Base-by-base conservation (phyloP, 1,140 invertebrate genomes). In the Pseudomyrmex gracilis region DNA sequence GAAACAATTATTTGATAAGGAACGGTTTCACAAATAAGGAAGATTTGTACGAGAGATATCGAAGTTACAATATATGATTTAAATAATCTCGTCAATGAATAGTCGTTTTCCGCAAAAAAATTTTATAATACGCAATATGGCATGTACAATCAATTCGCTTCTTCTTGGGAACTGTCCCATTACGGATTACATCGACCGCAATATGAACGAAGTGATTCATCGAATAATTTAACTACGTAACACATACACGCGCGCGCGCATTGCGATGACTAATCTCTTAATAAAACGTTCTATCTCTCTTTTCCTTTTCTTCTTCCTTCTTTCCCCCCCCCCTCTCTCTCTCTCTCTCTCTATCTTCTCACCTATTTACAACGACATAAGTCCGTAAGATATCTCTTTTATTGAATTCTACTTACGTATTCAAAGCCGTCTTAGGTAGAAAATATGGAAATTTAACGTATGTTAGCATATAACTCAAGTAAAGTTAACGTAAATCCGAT, bases 231-330 rank as follows among this genome's bases (percentile, higher is more conserved):
- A 71, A 80, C 64, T 24, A 34, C 67, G 34, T 34, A 34, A 34
- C 34, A 5, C 24, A 58, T 10, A 55, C 4, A 24, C n/a, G 51
- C 34, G n/a, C 20, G 43, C 17, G 20, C 15, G 13, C 22, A 68
- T 13, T 1, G 49, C 53, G 66, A 80, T 80, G 76, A 80, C 76
- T 80, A 80, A 80, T 71, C 76, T 80, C 53, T 71, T 80, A 80
- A 71, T 68, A 60, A 47, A 80, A n/a, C 7, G 43, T 60, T 34
- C 34, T 47, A 60, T 80, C 66, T 60, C 34, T 34, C 34, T 34
- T 34, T 34, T 34, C 4, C 34, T 34, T 34, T 34, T 34, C n/a
- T n/a, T 34, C 34, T 34, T 34, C 34, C 7, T 34, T 34, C 34
- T n/a, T n/a, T n/a, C n/a, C n/a, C n/a, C n/a, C n/a, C n/a, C n/a